Base-by-base conservation (phyloP, 2,113 vertebrate species). In the Salvelinus alpinus region DNA sequence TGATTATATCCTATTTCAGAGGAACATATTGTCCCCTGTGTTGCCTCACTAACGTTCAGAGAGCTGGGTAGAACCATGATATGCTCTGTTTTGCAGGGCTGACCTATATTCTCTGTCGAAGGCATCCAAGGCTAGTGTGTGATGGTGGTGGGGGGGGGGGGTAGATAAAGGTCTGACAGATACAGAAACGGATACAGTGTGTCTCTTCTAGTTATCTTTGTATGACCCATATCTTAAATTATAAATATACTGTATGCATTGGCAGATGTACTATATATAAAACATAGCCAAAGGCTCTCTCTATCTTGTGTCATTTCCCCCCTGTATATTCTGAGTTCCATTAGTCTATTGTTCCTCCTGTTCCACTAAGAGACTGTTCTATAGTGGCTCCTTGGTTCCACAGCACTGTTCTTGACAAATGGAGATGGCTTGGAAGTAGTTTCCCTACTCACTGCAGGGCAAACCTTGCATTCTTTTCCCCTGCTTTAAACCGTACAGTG, bases 401-500 rank as follows among this genome's bases (percentile, higher is more conserved):
- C 82, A 86, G 83, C 84, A 86, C 82, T 82, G 87, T 80, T 86
- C 80, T 84, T 89, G 88, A 91, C 90, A 92, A 91, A 92, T 92
- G 90, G 86, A 89, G 83, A 88, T 90, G 87, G 87, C 90, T 92
- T 83, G 85, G 82, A 66, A 78, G 81, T 85, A 88, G 82, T 85
- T 86, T 86, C 88, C 71, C 84, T 78, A 66, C 81, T 89, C 86
- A 82, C 85, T 84, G 81, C 80, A 71, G 89, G 86, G 81, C 80
- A 82, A 71, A 47, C 67, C 72, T 71, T 71, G 57, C 64, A 73
- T 74, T 75, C 71, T 75, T 76, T 54, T 18, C 84, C 71, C 76
- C 84, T 81, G 60, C 81, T 75, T 86, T 82, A 78, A 70, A 47
- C 76, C 77, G 67, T 82, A 78, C 86, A 82, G 80, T 81, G 83